Base-by-base conservation (phyloP, 2,113 vertebrate genomes). In the Apus apus region DNA sequence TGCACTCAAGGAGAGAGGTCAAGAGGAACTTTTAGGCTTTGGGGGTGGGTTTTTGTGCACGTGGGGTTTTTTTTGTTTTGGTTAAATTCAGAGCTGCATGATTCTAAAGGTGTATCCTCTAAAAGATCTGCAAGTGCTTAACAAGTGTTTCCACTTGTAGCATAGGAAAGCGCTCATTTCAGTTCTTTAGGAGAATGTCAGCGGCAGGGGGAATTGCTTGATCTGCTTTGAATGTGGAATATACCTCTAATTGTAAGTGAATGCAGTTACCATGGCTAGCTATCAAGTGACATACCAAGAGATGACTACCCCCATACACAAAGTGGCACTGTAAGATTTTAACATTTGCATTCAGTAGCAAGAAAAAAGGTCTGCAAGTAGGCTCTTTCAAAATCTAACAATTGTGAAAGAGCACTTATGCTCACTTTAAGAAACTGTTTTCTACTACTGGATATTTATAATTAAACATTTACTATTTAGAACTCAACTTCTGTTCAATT, bases 11-110 rank as follows among this genome's bases (percentile, higher is more conserved):
- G 5, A 53, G 5, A 90, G 56, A 29, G 5, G 13, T 5, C 60
- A 86, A 93, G 54, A 76, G 4, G 60, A 84, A 54, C 0, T 26
- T 78, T 51, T 51, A 16, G 38, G 5, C 48, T 64, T 72, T 40
- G 45, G n/a, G n/a, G 5, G 40, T n/a, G 11, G 2, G 11, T 3
- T 34, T 89, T 67, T 34, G 15, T 30, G 12, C 1, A 1, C 8
- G 5, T 17, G 3, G 2, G 32, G 0, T 9, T 56, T 30, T 56
- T 38, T 19, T 65, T 60, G 11, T 46, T 87, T 70, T 15, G 10
- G 5, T 79, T 51, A 62, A 57, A 15, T 73, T 73, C 34, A 74
- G 68, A 36, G 64, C 50, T 79, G 11, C 56, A 10, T 51, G 34
- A 17, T 53, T 80, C 67, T 75, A 27, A 77, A 86, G 21, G 16